phyloP scores from a whole-genome alignment of 2,113 vertebrate species.

The Pseudorhombus dupliciocellatus region DNA sequence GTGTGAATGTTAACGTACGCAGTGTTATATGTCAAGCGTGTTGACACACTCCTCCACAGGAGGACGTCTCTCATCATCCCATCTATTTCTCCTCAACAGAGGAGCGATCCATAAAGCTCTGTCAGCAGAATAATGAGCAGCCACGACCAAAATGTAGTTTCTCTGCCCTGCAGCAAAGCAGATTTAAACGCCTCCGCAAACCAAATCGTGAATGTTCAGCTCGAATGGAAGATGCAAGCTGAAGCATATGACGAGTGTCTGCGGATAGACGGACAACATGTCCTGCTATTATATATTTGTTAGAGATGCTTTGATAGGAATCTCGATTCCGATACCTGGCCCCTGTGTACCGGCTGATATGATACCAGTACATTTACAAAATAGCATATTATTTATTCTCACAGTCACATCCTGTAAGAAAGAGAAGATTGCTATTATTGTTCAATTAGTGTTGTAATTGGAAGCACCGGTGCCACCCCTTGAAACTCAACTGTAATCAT shows the following conservation, averaged over 20 bases:
- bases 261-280: slow-evolving; percentile 38
- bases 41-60: slow-evolving; percentile 64
- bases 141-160: slow-evolving; percentile 45
- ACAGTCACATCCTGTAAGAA: neutral
- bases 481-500: neutral
- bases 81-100: slow-evolving; percentile 39
- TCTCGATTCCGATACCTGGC: neutral
- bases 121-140: slow-evolving; percentile 62
- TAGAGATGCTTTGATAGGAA: neutral
- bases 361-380: too few species aligned
- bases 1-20: slow-evolving; percentile 47
- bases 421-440: neutral
- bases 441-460: neutral
- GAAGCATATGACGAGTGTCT: slow-evolving; percentile 43
- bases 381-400: too few species aligned
- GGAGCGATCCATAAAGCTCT: slow-evolving; percentile 44
- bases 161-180: slow-evolving; percentile 49
- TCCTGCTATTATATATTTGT: slow-evolving; percentile 16
- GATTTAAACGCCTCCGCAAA: slow-evolving; percentile 51
- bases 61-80: slow-evolving; percentile 64
- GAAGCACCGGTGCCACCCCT: too few species aligned
- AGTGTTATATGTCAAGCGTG: slow-evolving; percentile 60
- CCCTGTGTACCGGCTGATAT: too few species aligned
- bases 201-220: slow-evolving; percentile 31
- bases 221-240: slow-evolving; percentile 39